A percentile compares a stretch with the other conserved stretches of the same genome.
These are phyloP conservation scores for Xenotilapia leptura DNA, from an alignment of 2,113 vertebrate species.

Conservation along the genomic window DNA sequence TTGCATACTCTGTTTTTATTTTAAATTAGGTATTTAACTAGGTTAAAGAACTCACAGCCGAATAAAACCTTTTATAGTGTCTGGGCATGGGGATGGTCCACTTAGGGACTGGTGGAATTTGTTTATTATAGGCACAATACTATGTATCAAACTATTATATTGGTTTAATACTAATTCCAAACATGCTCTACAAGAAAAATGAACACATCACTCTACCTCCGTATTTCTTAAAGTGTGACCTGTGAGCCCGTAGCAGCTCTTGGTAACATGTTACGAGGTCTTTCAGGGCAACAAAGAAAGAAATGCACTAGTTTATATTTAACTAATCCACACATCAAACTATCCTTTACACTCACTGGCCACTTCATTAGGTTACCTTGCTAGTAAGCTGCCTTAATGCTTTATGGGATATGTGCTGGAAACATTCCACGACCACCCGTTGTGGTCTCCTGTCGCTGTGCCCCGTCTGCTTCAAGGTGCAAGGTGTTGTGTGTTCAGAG, in stretches of 20 bases:
- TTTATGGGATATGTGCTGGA: neutral
- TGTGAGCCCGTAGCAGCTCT: neutral
- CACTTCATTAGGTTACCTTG: neutral
- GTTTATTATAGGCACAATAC: conserved; percentile 18
- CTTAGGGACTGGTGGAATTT: neutral
- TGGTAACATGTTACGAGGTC: neutral
- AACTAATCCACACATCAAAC: neutral
- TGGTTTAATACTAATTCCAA: neutral
- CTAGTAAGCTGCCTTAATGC: neutral
- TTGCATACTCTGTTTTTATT: neutral
- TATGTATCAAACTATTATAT: neutral
- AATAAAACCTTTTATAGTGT: neutral
- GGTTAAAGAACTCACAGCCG: rapidly evolving
- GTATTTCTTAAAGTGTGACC: neutral
- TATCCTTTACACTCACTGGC: neutral
- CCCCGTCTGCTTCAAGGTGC: neutral
- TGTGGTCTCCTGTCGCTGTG: neutral
- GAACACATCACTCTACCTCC: neutral
- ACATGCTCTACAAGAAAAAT: neutral
- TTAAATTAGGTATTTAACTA: neutral
- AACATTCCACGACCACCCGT: neutral
- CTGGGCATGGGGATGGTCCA: neutral
- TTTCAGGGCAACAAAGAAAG: neutral
- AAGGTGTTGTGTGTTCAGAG: neutral
- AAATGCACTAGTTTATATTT: neutral